These are phyloP conservation scores for Zosterops hypoxanthus DNA, from an alignment of 2,113 vertebrate genomes.

Conservation along the genomic window DNA sequence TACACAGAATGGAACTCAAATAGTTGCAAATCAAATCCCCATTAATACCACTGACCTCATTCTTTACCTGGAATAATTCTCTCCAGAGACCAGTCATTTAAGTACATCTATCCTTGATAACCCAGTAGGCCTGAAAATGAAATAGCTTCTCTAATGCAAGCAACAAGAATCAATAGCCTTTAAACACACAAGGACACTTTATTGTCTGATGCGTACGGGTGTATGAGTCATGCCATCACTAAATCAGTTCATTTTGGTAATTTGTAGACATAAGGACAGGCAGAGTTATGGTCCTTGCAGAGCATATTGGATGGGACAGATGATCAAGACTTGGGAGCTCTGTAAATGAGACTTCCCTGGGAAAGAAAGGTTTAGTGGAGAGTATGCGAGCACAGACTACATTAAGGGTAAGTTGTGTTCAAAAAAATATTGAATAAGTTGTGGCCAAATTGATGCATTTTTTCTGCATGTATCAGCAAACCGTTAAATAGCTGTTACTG, in stretches of 20 bases:
- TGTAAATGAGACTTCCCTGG: not conserved
- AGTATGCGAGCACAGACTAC: not conserved
- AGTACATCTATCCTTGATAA: constrained; percentile 54
- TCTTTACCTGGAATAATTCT: constrained; percentile 48
- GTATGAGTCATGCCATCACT: constrained; percentile 29
- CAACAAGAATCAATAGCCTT: constrained; percentile 72
- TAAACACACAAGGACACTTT: constrained; percentile 62
- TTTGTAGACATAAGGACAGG: not conserved
- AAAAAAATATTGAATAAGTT: not conserved
- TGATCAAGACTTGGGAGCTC: not conserved
- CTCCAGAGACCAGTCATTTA: constrained; percentile 62
- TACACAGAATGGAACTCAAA: not conserved
- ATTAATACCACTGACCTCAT: constrained; percentile 58
- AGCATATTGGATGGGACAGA: not conserved
- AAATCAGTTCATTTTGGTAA: constrained; percentile 7
- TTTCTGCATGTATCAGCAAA: not conserved
- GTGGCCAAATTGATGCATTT: not conserved
- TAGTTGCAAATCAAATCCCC: constrained; percentile 11
- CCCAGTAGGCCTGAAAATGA: constrained; percentile 61
- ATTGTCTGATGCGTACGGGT: not conserved
- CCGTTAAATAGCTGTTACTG: not conserved
- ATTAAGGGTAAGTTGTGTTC: not conserved
- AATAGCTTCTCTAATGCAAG: constrained; percentile 61
- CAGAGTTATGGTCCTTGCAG: not conserved
- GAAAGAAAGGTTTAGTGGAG: not conserved